Evolutionary conservation across 2,113 vertebrate species (phyloP).

Genomic region (Orycteropus afer): DNA sequence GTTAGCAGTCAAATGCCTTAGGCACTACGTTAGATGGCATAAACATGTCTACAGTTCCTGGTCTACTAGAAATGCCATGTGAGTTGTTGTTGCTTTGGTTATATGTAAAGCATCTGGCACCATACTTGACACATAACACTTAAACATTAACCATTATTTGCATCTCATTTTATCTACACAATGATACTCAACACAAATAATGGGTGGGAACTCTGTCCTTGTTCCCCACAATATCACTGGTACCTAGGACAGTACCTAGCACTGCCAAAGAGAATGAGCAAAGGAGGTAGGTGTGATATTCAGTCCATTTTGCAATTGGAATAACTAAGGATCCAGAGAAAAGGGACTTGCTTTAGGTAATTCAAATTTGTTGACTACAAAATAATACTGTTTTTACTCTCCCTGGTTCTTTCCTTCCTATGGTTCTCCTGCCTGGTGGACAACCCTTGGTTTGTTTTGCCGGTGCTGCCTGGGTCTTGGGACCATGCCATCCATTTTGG

Average conservation of each 20-base stretch:
- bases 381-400: fast-evolving
- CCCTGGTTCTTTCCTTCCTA: neutral
- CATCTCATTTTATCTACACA: neutral
- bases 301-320: neutral
- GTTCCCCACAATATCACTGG: neutral
- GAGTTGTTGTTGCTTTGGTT: neutral
- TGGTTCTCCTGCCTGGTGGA: neutral
- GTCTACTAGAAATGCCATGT: neutral
- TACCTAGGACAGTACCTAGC: neutral
- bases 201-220: too few species aligned
- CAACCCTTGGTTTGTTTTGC: fast-evolving
- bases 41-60: neutral
- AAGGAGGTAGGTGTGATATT: neutral
- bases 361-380: neutral
- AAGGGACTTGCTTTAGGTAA: neutral
- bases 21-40: too few species aligned
- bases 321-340: neutral
- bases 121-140: neutral
- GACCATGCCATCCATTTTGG: neutral
- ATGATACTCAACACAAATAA: neutral
- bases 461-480: neutral
- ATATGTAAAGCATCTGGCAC: neutral
- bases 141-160: neutral
- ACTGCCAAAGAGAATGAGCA: neutral
- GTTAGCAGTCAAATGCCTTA: too few species aligned